Base-by-base conservation (phyloP, 2,888 invertebrate genomes). In the Ferdinandea cuprea region DNA sequence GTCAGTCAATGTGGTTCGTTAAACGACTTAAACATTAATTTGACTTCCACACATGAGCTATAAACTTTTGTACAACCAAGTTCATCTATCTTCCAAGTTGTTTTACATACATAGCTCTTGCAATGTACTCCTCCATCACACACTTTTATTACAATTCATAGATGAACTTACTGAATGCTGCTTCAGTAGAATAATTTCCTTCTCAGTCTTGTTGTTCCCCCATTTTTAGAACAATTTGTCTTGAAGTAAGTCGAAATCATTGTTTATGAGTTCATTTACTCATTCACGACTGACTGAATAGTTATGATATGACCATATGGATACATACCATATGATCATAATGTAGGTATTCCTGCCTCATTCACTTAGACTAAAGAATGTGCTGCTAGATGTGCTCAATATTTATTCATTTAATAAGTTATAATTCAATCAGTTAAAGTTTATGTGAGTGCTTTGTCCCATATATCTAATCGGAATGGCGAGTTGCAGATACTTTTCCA, bases 371-470 rank as follows among this genome's bases (percentile, higher is more conserved):
- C 8, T 9, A 44, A 13, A 13, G 37, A n/a, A n/a, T n/a, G n/a
- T n/a, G 11, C 35, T 35, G 35, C 35, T 35, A 25, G 42, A 54
- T 28, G 40, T 58, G 32, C 61, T 59, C 59, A 71, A 63, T 56
- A 58, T 77, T 77, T 52, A 66, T 81, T 81, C 59, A 77, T 72
- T 71, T 81, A 81, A 77, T 77, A 81, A 81, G 81, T 66, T 81
- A 77, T 81, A 81, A 81, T 81, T 81, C 81, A 81, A 81, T 81
- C 81, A 81, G 81, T 81, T 72, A 77, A 81, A 81, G 77, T 81
- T 77, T 81, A 81, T 81, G 65, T 77, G 81, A 52, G 81, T 77
- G 66, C 71, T 71, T 81, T 81, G 81, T 72, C 71, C 81, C 77
- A 81, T 77, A 77, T 81, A 81, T 76, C 65, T 71, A 77, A 65